Evolutionary conservation across 2,113 vertebrate genomes (phyloP), one percentile per base, ranked within the genome.

Genomic region (Uria lomvia): DNA sequence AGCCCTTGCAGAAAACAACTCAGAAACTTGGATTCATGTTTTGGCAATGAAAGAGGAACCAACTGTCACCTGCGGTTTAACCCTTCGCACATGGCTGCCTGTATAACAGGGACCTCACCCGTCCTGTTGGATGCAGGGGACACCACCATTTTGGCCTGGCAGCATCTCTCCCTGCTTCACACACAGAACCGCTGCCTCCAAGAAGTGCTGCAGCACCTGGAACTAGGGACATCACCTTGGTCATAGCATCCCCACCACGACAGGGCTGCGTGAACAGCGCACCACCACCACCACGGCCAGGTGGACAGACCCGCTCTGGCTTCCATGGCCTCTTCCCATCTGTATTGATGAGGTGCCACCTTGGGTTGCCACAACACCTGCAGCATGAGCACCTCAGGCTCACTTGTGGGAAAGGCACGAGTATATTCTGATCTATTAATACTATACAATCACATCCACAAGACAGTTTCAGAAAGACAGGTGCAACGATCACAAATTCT

Each of bases 51-150:
- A 45, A 32, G 34, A 59, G 26, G 38, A 78, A 76, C 38, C 2
- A 7, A 36, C 47, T 7, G 22, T 18, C 38, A 65, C 45, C 70
- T 55, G 26, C 3, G 1, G 30, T 58, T 92, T 58, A 68, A 70
- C 47, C 26, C 26, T 24, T 58, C 32, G 7, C 21, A 45, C 1
- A 0, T 2, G 15, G 34, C 32, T 21, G 52, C 36, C 66, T 40
- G 8, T 7, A 29, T 12, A 40, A 3, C 36, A 32, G 32, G 47
- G 52, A 34, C 45, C 52, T 55, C 17, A 8, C 40, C 21, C 6
- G 0, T 3, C 12, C 32, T 2, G 0, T 5, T 3, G 38, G 45
- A 43, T 4, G 36, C 7, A 34, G 30, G n/a, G 30, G 18, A 13
- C 23, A n/a, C 26, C 21, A 13, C 26, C 0, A 0, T 9, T 34